Evolutionary conservation across 2,797 vertebrate species (phyloP).

Genomic region (Allobates femoralis): DNA sequence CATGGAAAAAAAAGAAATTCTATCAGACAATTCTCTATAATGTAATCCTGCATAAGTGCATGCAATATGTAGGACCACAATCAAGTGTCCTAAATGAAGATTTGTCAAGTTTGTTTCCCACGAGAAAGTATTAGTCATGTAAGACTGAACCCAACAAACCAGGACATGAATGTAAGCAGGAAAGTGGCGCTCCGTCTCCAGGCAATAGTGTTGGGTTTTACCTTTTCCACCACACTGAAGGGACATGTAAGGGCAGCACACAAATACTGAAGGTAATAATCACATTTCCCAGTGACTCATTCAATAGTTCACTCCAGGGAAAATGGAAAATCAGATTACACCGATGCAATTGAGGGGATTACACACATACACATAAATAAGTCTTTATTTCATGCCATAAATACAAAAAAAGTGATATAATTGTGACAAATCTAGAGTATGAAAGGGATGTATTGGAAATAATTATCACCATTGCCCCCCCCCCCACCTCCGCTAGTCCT

Average conservation of each 20-base stretch:
- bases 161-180: slow-evolving; percentile 23
- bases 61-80: too few relatives aligned
- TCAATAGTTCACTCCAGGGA: neutral
- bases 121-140: slow-evolving; percentile 28
- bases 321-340: neutral
- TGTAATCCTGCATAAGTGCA: too few relatives aligned
- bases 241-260: slow-evolving; percentile 37
- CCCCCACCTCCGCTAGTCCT: too few relatives aligned
- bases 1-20: too few relatives aligned
- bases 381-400: neutral
- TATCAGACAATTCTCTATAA: too few relatives aligned
- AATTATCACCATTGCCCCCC: too few relatives aligned
- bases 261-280: neutral
- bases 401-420: too few relatives aligned
- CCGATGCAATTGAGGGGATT: neutral
- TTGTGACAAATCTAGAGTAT: too few relatives aligned
- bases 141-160: slow-evolving; percentile 11
- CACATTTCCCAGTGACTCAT: slow-evolving; percentile 4
- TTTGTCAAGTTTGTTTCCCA: slow-evolving; percentile 8
- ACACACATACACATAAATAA: too few relatives aligned
- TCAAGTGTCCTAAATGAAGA: too few relatives aligned
- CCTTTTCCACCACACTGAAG: neutral
- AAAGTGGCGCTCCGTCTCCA: slow-evolving; percentile 14
- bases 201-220: slow-evolving; percentile 32
- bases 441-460: too few relatives aligned